Percentiles rank a stretch among this genome's conserved stretches.
Evolutionary conservation across 2,888 invertebrate species (phyloP).

Genomic region (Acanthosoma haemorrhoidale): DNA sequence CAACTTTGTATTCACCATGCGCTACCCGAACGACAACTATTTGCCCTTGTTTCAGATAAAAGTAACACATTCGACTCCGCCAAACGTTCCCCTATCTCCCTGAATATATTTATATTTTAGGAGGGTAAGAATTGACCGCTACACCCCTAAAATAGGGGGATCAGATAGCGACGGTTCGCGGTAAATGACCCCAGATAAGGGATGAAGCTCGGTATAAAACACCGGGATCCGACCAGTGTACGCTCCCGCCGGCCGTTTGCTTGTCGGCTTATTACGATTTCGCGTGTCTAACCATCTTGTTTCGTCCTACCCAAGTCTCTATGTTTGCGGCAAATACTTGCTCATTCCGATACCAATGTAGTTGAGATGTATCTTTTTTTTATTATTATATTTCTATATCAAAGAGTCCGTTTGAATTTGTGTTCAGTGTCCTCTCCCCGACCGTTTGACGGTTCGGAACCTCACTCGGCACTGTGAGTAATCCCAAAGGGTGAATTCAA

Average conservation of each 20-base stretch:
- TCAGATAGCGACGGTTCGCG: neutral
- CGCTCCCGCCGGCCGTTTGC: too few relatives aligned
- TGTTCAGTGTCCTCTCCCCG: too few relatives aligned
- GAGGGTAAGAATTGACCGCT: conserved; percentile 1
- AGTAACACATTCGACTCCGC: neutral
- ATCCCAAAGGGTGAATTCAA: too few relatives aligned
- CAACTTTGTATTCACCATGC: too few relatives aligned
- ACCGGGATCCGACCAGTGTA: too few relatives aligned
- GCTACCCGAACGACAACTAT: neutral
- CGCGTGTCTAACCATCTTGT: too few relatives aligned
- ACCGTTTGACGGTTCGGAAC: too few relatives aligned
- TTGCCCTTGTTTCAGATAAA: neutral
- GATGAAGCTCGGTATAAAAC: neutral
- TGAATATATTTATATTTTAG: conserved; percentile 12
- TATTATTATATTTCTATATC: too few relatives aligned
- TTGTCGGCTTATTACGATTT: neutral
- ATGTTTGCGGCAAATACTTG: neutral
- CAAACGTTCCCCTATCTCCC: neutral
- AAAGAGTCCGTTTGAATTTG: too few relatives aligned
- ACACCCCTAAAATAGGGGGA: neutral
- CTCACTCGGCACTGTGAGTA: too few relatives aligned
- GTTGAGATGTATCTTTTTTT: too few relatives aligned
- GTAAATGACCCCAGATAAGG: conserved; percentile 4
- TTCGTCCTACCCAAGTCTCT: neutral
- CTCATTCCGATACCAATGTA: too few relatives aligned